Percentiles rank a stretch among this genome's conserved stretches.
phyloP scores from a whole-genome alignment of 2,888 invertebrate species.

The Pinctada fucata region DNA sequence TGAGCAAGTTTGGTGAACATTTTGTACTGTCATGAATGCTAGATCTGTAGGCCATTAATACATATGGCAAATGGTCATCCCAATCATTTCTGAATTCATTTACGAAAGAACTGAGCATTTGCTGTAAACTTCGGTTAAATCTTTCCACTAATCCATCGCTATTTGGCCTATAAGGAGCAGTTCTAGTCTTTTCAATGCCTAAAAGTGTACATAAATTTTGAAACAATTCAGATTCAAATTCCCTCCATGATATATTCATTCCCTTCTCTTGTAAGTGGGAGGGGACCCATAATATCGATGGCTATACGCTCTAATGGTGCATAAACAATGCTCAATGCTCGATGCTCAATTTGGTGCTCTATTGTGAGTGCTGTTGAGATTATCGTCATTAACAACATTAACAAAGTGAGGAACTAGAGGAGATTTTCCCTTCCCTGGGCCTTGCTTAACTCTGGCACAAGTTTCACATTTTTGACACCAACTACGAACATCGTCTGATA shows the following conservation, averaged over 20 bases:
- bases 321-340: no score
- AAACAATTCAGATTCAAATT: conserved; percentile 50
- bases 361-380: no score
- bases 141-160: conserved; percentile 47
- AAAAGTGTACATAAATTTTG: conserved; percentile 36
- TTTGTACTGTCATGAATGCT: conserved; percentile 41
- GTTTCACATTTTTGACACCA: conserved; percentile 42
- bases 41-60: conserved; percentile 43
- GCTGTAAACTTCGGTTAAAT: conserved; percentile 44
- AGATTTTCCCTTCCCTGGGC: conserved; percentile 40
- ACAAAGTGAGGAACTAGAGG: conserved; percentile 20
- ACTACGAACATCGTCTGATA: conserved; percentile 22
- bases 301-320: no score
- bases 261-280: conserved; percentile 39
- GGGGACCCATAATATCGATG: conserved; percentile 49
- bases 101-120: conserved; percentile 38
- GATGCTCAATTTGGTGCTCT: no score
- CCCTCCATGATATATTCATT: conserved; percentile 48
- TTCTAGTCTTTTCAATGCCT: conserved; percentile 46
- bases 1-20: conserved; percentile 41
- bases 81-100: no score
- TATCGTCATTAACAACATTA: no score
- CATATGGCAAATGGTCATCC: conserved; percentile 42
- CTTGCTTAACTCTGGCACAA: conserved; percentile 42
- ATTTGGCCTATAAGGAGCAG: conserved; percentile 44